Evolutionary conservation across 2,888 invertebrate genomes (phyloP), one percentile per base, ranked within the genome.

Genomic region (Ptychoptera albimana): DNA sequence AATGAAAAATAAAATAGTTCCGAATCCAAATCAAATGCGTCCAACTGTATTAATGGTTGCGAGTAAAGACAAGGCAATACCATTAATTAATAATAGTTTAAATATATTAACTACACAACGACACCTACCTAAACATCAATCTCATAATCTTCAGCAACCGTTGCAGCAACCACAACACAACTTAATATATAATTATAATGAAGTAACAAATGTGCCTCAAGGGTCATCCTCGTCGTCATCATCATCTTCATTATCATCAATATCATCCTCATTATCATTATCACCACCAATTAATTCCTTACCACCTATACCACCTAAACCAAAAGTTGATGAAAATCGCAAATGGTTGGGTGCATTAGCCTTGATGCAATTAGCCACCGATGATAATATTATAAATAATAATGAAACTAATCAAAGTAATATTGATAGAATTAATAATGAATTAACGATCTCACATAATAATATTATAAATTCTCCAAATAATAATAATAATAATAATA

Each of bases 311-410:
- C 45, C 56, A 34, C 58, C 57, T 5, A 64, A 67, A 45, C 63
- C 42, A 35, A 34, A 34, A 35, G 23, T 42, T 35, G 42, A 42
- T 35, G 42, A 64, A 37, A 66, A 63, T 53, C 61, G 67, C n/a
- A 45, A 74, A 53, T 73, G 74, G 68, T 63, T 74, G 49, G 74
- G 75, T 15, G 75, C 75, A 35, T 65, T 76, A 55, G 75, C 75
- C 35, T 60, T 76, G 14, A 75, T 76, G 58, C 72, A 75, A 56
- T 56, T 76, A 37, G 71, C 74, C 34, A 70, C 45, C 8, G 45
- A 48, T 14, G 47, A 47, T 42, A 23, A 23, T 23, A 23, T 23
- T 23, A 23, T 23, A 23, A 23, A 23, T 23, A 23, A 23, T 23
- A 23, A 23, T 23, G 23, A 23, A 23, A 23, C 23, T 23, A 23